phyloP scores from a whole-genome alignment of 2,888 invertebrate species.

The Rosalia funebris region DNA sequence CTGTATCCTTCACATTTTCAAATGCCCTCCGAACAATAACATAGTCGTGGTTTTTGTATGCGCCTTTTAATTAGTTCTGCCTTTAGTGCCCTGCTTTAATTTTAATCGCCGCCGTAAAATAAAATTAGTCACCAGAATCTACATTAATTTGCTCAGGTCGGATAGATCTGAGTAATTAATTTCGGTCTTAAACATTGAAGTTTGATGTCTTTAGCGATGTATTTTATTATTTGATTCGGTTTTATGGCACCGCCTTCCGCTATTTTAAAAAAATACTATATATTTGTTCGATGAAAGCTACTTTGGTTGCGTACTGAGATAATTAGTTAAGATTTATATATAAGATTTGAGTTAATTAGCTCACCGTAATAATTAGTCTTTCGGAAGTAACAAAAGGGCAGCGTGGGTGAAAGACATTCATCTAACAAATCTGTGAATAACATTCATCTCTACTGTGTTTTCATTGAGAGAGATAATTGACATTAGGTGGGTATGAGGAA shows the following conservation, averaged over 20 bases:
- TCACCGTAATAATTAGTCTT: too few relatives aligned
- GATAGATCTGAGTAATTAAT: constrained; percentile 16
- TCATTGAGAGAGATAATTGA: too few relatives aligned
- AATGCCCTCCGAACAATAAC: constrained; percentile 13
- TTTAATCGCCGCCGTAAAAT: constrained; percentile 28
- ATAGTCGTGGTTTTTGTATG: constrained; percentile 3
- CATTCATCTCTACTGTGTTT: too few relatives aligned
- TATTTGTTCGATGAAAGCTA: too few relatives aligned
- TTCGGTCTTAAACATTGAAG: constrained; percentile 4
- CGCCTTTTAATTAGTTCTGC: constrained; percentile 13
- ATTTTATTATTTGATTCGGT: background rate
- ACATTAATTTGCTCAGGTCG: constrained; percentile 23
- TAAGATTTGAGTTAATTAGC: too few relatives aligned
- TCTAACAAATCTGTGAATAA: too few relatives aligned
- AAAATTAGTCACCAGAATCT: constrained; percentile 20
- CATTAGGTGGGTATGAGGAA: too few relatives aligned
- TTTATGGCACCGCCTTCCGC: background rate
- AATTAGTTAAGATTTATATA: too few relatives aligned
- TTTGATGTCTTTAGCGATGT: constrained; percentile 3
- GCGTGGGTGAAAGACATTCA: too few relatives aligned
- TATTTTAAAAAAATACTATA: too few relatives aligned
- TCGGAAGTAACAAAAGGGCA: too few relatives aligned
- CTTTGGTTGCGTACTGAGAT: too few relatives aligned
- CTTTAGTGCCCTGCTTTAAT: constrained; percentile 13
- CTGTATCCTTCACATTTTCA: constrained; percentile 7